Conservation (phyloP, 2,113 vertebrate species). For the Mus spicilegus region DNA sequence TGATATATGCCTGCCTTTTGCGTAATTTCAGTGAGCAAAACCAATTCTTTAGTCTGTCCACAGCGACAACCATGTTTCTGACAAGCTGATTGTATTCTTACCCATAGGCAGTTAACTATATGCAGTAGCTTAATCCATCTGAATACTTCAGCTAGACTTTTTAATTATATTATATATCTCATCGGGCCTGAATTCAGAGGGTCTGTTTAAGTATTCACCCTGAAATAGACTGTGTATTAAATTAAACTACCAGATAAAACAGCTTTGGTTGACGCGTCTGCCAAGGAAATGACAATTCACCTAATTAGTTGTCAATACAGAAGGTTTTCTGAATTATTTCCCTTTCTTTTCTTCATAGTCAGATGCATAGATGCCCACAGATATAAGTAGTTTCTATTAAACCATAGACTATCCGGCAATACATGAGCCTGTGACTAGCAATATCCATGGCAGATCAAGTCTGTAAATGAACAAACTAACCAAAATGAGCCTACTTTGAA, state of each 20-base stretch:
- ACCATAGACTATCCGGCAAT: background rate
- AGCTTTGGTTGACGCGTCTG: background rate
- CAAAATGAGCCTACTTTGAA: background rate
- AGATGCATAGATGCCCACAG: background rate
- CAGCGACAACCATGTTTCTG: conserved; percentile 33
- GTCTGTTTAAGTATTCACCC: conserved; percentile 38
- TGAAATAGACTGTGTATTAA: conserved; percentile 52
- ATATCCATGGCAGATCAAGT: background rate
- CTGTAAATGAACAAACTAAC: background rate
- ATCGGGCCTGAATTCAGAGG: background rate
- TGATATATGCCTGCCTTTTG: background rate
- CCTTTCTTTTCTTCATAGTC: background rate
- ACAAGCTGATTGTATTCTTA: conserved; percentile 41
- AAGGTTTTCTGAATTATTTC: conserved; percentile 15
- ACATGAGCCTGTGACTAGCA: background rate
- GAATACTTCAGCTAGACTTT: conserved; percentile 53
- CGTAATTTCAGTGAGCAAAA: conserved; percentile 28
- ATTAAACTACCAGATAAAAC: conserved; percentile 52
- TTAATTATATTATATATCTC: conserved; percentile 70
- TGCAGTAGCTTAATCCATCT: conserved; percentile 35
- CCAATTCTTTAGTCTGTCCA: background rate
- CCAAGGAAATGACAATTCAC: conserved; percentile 45
- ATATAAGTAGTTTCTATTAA: background rate
- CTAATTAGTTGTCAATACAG: conserved; percentile 52
- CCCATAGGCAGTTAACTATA: background rate